Evolutionary conservation across 2,888 invertebrate species (phyloP), one percentile per base, ranked within the genome.

Genomic region (Andricus curvator): DNA sequence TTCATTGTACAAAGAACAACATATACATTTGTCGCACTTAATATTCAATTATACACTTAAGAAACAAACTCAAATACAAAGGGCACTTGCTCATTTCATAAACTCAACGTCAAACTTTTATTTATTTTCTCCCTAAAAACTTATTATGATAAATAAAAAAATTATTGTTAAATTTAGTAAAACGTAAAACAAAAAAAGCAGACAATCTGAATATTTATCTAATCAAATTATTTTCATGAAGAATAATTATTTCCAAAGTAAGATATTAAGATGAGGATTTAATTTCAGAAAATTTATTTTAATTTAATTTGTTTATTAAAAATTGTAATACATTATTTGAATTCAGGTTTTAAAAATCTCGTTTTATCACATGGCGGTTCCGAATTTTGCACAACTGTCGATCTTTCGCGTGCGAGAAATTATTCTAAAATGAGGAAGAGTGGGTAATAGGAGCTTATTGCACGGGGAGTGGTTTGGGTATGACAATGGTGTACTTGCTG

Each of bases 371-470:
- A 33, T n/a, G 22, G n/a, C 4, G 66, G n/a, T 37, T 11, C 29
- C 15, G 41, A 25, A 48, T 25, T 22, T 51, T 51, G 33, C 37
- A 74, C 56, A 51, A 56, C 37, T 37, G 29, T 64, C 8, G 41
- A 68, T 29, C 68, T 17, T 56, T 56, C 37, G 74, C 74, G 33
- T 13, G n/a, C 33, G 56, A 74, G 33, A 74, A 56, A 60, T 74
- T 74, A 74, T 33, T 74, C 0, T 51, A 33, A 56, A 74, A 37
- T 74, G 74, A 74, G 56, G 5, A 64, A 33, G 74, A 33, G 48
- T 8, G 70, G 51, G 4, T 0, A 44, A 13, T 74, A 56, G 11
- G n/a, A 51, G 56, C 20, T 9, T 33, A 29, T 33, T 17, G 6
- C 70, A 13, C 51, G n/a, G n/a, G 48, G n/a, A 74, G 15, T 2